Conservation (phyloP, 1,140 invertebrate species). For the Hypothenemus hampei region DNA sequence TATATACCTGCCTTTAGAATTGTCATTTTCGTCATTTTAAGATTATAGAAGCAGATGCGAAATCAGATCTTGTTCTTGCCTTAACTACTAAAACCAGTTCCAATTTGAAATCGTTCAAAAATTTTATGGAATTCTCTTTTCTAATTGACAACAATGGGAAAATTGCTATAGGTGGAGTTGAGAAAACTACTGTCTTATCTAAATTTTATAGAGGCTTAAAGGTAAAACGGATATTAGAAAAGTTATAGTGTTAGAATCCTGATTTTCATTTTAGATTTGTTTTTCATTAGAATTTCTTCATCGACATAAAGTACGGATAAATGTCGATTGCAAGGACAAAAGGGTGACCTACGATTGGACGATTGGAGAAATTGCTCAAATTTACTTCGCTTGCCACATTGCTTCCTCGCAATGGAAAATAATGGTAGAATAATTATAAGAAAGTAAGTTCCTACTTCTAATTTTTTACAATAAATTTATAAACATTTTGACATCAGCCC, state of each 20-base stretch:
- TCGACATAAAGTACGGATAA: conserved; percentile 31
- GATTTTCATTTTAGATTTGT: conserved; percentile 34
- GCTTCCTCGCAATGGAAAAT: conserved; percentile 34
- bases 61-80: conserved; percentile 24
- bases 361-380: conserved; percentile 9
- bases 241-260: background rate
- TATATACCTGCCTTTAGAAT: background rate
- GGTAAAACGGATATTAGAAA: conserved; percentile 13
- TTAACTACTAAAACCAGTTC: conserved; percentile 10
- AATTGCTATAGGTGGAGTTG: conserved; percentile 34
- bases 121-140: conserved; percentile 20
- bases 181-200: conserved; percentile 36
- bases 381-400: conserved; percentile 33
- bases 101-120: background rate
- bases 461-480: no score
- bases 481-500: no score
- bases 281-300: conserved; percentile 33
- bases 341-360: conserved; percentile 39
- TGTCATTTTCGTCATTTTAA: conserved; percentile 23
- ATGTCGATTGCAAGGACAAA: conserved; percentile 35
- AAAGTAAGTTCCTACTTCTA: no score
- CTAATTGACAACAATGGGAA: conserved; percentile 32
- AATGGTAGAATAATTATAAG: conserved; percentile 37
- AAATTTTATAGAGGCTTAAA: conserved; percentile 33
- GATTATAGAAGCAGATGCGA: conserved; percentile 37